Conservation (phyloP, 2,113 vertebrate genomes). For the Sarotherodon lohbergeri region DNA sequence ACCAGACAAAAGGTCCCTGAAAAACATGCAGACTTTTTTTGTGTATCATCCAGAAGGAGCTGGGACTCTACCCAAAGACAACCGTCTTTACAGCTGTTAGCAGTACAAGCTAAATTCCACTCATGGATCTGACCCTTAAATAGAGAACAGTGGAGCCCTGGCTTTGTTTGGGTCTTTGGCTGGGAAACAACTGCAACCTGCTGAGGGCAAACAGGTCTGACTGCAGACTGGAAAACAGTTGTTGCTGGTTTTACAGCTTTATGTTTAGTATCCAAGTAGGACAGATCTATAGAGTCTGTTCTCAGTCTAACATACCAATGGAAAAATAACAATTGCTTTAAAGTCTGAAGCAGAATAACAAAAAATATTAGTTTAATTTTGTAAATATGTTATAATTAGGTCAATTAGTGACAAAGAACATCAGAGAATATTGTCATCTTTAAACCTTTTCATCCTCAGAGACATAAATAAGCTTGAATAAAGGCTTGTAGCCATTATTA, state of each 20-base stretch:
- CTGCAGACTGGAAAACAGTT: fast-evolving
- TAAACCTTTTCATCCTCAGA: background rate
- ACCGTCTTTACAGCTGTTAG: background rate
- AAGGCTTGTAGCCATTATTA: background rate
- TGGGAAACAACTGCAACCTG: background rate
- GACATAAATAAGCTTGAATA: background rate
- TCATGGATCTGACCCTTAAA: fast-evolving
- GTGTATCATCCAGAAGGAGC: fast-evolving
- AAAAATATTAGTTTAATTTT: background rate
- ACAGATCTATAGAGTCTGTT: background rate
- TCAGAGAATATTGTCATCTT: background rate
- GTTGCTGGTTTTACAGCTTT: fast-evolving
- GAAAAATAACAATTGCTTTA: background rate
- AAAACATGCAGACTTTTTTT: background rate
- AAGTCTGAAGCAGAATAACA: background rate
- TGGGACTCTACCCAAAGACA: background rate
- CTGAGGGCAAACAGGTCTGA: background rate
- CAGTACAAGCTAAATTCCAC: background rate
- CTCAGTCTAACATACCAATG: background rate
- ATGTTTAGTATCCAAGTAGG: background rate
- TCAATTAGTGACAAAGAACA: background rate
- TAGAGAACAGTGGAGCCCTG: background rate
- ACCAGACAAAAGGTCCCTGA: background rate
- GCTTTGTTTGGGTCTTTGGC: background rate
- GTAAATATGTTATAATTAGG: background rate